These are phyloP conservation scores for Drosophila cracens DNA, from an alignment of 2,888 invertebrate species.

Conservation along the genomic window DNA sequence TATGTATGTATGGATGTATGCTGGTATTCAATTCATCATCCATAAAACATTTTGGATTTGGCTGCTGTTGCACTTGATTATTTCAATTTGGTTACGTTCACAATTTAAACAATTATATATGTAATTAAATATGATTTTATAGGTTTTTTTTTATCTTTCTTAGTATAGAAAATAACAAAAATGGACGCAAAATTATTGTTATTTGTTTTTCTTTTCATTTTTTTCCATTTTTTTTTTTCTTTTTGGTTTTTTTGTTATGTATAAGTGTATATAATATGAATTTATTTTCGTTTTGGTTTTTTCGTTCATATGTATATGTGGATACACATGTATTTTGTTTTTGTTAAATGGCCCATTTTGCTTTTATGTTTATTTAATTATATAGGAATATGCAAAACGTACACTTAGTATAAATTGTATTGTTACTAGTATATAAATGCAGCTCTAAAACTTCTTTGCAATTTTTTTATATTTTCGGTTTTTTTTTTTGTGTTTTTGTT, in stretches of 20 bases:
- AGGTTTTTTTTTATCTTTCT: slow-evolving; percentile 19
- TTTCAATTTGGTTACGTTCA: slow-evolving; percentile 36
- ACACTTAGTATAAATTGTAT: slow-evolving; percentile 69
- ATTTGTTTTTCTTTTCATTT: slow-evolving; percentile 31
- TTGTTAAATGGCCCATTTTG: slow-evolving; percentile 45
- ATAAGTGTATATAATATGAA: slow-evolving; percentile 5
- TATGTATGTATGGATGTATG: slow-evolving; percentile 26
- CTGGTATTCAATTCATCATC: slow-evolving; percentile 9
- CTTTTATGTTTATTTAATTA: slow-evolving; percentile 65
- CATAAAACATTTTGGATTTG: slow-evolving; percentile 29
- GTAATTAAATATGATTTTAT: slow-evolving; percentile 37
- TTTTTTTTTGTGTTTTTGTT: slow-evolving; percentile 39
- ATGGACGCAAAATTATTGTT: slow-evolving; percentile 81
- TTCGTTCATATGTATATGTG: slow-evolving; percentile 18
- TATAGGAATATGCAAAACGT: slow-evolving; percentile 79
- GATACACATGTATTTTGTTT: slow-evolving; percentile 19
- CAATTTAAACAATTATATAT: slow-evolving; percentile 53
- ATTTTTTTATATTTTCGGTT: slow-evolving; percentile 39
- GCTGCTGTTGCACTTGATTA: slow-evolving; percentile 28
- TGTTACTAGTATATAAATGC: slow-evolving; percentile 76
- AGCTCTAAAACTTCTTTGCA: slow-evolving; percentile 69
- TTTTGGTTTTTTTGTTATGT: not conserved
- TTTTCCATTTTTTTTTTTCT: slow-evolving; percentile 19
- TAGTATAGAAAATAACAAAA: slow-evolving; percentile 76
- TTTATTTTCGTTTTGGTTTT: slow-evolving; percentile 23